Conservation (phyloP, 2,797 vertebrate species). For the Aulostomus chinensis region DNA sequence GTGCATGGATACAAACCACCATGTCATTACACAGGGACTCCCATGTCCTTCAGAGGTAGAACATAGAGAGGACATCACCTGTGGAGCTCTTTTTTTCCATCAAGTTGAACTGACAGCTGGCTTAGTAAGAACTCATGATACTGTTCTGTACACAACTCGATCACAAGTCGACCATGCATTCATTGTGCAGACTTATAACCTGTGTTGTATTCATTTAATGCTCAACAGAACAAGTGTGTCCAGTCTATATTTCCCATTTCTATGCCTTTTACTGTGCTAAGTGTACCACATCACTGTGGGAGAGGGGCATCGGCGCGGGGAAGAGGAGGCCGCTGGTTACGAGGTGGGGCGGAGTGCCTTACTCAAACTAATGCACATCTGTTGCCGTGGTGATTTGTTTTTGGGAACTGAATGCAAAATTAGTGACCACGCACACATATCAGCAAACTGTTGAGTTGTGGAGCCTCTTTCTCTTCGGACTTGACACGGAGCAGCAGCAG, state of each 20-base stretch:
- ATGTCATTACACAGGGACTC: constrained; percentile 53
- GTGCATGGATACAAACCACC: constrained; percentile 64
- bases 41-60: constrained; percentile 52
- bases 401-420: constrained; percentile 52
- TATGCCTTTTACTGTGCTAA: constrained; percentile 82
- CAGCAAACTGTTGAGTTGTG: constrained; percentile 54
- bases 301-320: constrained; percentile 65
- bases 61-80: constrained; percentile 40
- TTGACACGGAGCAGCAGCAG: constrained; percentile 48
- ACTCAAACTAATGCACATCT: constrained; percentile 77
- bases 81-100: constrained; percentile 14
- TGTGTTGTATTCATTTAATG: constrained; percentile 68
- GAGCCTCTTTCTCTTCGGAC: constrained; percentile 43
- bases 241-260: constrained; percentile 70
- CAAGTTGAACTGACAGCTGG: constrained; percentile 46
- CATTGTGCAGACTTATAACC: constrained; percentile 62
- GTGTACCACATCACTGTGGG: constrained; percentile 84
- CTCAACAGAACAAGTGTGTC: constrained; percentile 52
- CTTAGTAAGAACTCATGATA: constrained; percentile 65
- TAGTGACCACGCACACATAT: constrained; percentile 50
- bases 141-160: constrained; percentile 53
- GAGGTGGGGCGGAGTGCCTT: constrained; percentile 83
- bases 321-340: constrained; percentile 54
- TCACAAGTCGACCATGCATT: constrained; percentile 53
- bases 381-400: constrained; percentile 47